A percentile compares a stretch with the other conserved stretches of the same genome.
Conservation (phyloP, 2,888 invertebrate genomes). For the Agrotis clavis region DNA sequence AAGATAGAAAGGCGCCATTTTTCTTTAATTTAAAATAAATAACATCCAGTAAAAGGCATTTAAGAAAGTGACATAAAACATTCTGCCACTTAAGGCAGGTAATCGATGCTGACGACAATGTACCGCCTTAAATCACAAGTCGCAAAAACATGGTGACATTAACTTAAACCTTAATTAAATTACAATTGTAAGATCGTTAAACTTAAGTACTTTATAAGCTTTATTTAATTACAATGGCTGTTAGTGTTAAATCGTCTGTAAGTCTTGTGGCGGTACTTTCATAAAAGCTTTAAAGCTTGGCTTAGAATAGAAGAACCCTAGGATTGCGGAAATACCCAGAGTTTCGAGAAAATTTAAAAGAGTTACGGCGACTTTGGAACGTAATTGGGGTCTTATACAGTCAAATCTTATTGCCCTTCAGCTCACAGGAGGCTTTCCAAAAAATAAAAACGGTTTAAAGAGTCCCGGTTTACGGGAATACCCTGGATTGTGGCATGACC, state of each 20-base stretch:
- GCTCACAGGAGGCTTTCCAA: no score
- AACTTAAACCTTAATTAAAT: slow-evolving; percentile 16
- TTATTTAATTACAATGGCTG: slow-evolving; percentile 15
- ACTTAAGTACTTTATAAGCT: not conserved
- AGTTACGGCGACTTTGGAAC: no score
- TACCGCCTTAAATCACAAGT: slow-evolving; percentile 8
- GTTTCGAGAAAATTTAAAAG: no score
- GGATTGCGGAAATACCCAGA: no score
- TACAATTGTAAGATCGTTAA: slow-evolving; percentile 29
- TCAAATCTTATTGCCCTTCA: no score
- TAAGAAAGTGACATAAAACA: slow-evolving; percentile 38
- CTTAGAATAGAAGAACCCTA: no score
- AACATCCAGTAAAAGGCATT: slow-evolving; percentile 13
- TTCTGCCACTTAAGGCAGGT: not conserved
- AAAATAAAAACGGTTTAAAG: no score
- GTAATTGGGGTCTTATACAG: no score
- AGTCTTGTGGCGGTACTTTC: no score
- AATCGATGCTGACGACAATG: slow-evolving; percentile 1
- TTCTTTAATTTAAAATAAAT: slow-evolving; percentile 3
- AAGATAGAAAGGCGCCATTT: not conserved
- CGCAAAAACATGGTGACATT: slow-evolving; percentile 33
- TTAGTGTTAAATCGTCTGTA: slow-evolving; percentile 8
- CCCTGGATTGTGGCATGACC: no score
- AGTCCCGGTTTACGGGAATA: no score
- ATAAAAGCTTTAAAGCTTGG: no score